Conservation (phyloP, 2,888 invertebrate genomes). For the Ethmia dodecea region DNA sequence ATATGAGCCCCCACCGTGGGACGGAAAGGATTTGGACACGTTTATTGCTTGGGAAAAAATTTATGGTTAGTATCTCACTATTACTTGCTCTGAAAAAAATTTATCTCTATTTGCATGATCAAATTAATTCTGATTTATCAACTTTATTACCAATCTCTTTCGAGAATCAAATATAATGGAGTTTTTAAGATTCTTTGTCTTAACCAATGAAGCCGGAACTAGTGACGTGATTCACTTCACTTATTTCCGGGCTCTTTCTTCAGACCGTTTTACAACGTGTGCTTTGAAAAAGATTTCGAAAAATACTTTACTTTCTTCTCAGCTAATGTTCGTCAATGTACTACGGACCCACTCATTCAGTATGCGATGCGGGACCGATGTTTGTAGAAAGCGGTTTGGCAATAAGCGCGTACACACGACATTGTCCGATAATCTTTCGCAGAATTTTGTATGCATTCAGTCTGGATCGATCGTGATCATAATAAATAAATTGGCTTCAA, state of each 20-base stretch:
- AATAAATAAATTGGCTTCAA: constrained; percentile 29
- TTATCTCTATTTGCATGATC: constrained; percentile 9
- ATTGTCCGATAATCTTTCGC: constrained; percentile 73
- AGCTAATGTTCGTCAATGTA: constrained; percentile 29
- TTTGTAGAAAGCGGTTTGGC: constrained; percentile 75
- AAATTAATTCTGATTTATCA: neutral
- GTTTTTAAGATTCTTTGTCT: neutral
- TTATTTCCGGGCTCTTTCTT: neutral
- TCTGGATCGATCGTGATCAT: constrained; percentile 48
- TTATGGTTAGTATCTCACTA: constrained; percentile 52
- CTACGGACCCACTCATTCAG: constrained; percentile 38
- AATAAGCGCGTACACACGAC: constrained; percentile 61
- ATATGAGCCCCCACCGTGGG: constrained; percentile 73
- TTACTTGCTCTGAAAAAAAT: too few relatives aligned
- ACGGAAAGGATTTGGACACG: constrained; percentile 68
- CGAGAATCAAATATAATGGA: neutral
- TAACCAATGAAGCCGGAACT: neutral
- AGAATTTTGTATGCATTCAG: constrained; percentile 65
- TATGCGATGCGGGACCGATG: constrained; percentile 55
- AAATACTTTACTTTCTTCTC: constrained; percentile 5
- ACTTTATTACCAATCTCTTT: neutral
- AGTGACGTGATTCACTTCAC: neutral
- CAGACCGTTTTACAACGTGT: neutral
- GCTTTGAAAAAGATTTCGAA: constrained; percentile 3
- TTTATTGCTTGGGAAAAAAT: constrained; percentile 71